A percentile compares a stretch with the other conserved stretches of the same genome.
phyloP scores from a whole-genome alignment of 2,113 vertebrate species.

The Addax nasomaculatus region DNA sequence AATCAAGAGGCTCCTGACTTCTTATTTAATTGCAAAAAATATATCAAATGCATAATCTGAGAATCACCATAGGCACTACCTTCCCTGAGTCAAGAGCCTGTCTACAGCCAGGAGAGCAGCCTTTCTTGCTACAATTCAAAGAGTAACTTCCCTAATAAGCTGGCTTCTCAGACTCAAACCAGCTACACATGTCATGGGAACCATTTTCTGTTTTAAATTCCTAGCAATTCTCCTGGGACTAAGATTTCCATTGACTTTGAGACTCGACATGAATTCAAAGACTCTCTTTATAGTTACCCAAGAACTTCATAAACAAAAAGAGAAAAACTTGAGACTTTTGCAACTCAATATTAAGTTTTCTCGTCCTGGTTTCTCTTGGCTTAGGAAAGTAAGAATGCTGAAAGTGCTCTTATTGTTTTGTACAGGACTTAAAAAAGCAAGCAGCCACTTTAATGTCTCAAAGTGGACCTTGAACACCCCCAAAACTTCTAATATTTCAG shows the following conservation, averaged over 20 bases:
- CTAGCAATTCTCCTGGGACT: neutral
- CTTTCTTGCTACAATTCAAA: neutral
- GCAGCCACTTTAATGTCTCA: slow-evolving; percentile 37
- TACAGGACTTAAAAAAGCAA: neutral
- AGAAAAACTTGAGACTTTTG: neutral
- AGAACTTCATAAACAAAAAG: neutral
- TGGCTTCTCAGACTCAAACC: neutral
- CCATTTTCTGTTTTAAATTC: slow-evolving; percentile 29
- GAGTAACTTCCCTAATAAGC: neutral
- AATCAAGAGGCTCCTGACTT: slow-evolving; percentile 45
- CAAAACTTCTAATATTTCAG: slow-evolving; percentile 15
- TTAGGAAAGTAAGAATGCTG: slow-evolving; percentile 21
- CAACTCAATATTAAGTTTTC: neutral
- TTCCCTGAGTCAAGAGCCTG: neutral
- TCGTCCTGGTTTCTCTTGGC: neutral
- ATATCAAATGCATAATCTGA: slow-evolving; percentile 16
- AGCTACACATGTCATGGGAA: neutral
- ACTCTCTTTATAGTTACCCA: slow-evolving; percentile 4
- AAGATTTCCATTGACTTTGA: neutral
- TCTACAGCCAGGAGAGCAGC: neutral
- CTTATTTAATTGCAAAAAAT: slow-evolving; percentile 47
- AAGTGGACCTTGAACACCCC: neutral
- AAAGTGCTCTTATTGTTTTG: slow-evolving; percentile 20
- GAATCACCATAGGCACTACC: neutral
- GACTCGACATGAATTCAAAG: slow-evolving; percentile 47